Percentiles rank a stretch among this genome's conserved stretches.
Evolutionary conservation across 2,113 vertebrate species (phyloP).

Genomic region (Prolemur simus): DNA sequence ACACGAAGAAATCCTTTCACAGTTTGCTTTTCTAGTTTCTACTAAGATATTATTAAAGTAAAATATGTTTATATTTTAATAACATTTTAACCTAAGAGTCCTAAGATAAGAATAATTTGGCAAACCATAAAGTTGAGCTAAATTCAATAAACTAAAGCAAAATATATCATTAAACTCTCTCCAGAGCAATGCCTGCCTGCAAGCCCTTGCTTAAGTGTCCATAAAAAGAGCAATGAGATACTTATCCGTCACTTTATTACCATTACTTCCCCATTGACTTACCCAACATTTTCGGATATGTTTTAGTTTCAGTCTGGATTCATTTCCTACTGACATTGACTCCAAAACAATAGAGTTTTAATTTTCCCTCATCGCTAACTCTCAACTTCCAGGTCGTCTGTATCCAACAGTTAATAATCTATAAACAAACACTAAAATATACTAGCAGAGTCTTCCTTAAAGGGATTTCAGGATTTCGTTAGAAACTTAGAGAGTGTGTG

Average conservation of each 20-base stretch:
- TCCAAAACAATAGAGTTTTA: conserved; percentile 38
- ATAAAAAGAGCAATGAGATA: conserved; percentile 70
- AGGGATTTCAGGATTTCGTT: neutral
- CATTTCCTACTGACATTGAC: conserved; percentile 7
- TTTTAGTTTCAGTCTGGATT: conserved; percentile 41
- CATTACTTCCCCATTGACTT: conserved; percentile 13
- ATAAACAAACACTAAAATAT: conserved; percentile 48
- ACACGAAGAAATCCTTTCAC: neutral
- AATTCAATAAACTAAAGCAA: conserved; percentile 71
- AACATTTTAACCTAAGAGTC: conserved; percentile 55
- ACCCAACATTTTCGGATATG: conserved; percentile 35
- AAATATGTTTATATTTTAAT: conserved; percentile 64
- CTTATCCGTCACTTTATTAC: conserved; percentile 55
- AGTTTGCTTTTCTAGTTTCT: conserved; percentile 48
- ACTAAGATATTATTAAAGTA: conserved; percentile 59
- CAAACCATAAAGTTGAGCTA: conserved; percentile 53
- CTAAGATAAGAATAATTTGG: conserved; percentile 56
- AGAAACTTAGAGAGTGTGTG: neutral
- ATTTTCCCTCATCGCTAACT: conserved; percentile 39
- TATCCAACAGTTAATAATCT: conserved; percentile 41
- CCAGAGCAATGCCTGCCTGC: conserved; percentile 42
- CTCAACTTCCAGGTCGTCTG: conserved; percentile 4
- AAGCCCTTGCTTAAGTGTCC: conserved; percentile 48
- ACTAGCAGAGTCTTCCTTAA: neutral
- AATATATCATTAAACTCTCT: conserved; percentile 66